Evolutionary conservation across 2,797 vertebrate genomes (phyloP), one percentile per base, ranked within the genome.

Genomic region (Chanos chanos): DNA sequence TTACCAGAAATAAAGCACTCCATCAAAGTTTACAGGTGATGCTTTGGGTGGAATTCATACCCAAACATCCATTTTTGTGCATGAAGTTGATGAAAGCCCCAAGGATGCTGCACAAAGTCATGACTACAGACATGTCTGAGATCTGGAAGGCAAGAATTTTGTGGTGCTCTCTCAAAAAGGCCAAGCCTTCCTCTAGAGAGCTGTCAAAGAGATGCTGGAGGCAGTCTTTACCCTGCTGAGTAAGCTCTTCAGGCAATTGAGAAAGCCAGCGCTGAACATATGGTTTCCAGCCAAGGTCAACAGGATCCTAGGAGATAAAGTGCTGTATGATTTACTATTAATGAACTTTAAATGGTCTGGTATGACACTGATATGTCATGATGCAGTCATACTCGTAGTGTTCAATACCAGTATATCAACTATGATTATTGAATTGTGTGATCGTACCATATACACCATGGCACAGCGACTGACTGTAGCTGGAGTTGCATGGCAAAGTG

Each of bases 21-120:
- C n/a, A n/a, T n/a, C n/a, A n/a, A n/a, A n/a, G n/a, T n/a, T n/a
- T n/a, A 27, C n/a, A 9, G 2, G 15, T 13, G n/a, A 28, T 57
- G 28, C 15, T 43, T 31, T 30, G 1, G 19, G 30, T n/a, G n/a
- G n/a, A n/a, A n/a, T n/a, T 22, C 55, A 9, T 58, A 58, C 62
- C 68, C 31, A 57, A 60, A 37, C 13, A 67, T 50, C 57, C 68
- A 10, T 67, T 71, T 56, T 62, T 54, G 16, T 39, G 21, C 53
- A 88, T 77, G 53, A 84, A 79, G 22, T 77, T 68, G 44, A 88
- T 75, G 50, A 84, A 77, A 22, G 81, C 73, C 7, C 71, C 75
- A 15, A 87, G 58, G 41, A 84, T 82, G 71, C 77, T 84, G 61
- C 76, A 83, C 16, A 85, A 70, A 24, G 76, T 82, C 62, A 51